Percentiles rank a stretch among this genome's conserved stretches.
Conservation (phyloP, 92 coral and sea anemone genomes). For the Zoanthus sansibaricus region DNA sequence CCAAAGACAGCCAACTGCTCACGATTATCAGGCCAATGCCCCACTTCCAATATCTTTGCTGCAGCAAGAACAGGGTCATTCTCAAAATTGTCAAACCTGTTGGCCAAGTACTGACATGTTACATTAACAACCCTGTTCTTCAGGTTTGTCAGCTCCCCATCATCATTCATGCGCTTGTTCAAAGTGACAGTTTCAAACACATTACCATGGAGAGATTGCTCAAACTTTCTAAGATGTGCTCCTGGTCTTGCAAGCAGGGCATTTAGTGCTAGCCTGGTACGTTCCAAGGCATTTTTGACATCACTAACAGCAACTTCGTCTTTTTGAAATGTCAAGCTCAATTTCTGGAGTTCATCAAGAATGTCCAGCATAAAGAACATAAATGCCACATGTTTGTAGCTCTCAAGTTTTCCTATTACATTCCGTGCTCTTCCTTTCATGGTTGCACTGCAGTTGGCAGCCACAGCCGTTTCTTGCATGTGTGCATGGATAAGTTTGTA, state of each 20-base stretch:
- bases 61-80: constrained; percentile 25
- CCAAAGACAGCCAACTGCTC: constrained; percentile 23
- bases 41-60: constrained; percentile 24
- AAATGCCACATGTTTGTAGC: constrained; percentile 36
- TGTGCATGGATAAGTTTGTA: constrained; percentile 36
- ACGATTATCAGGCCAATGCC: constrained; percentile 20
- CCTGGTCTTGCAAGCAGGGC: constrained; percentile 49
- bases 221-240: constrained; percentile 53
- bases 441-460: neutral
- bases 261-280: constrained; percentile 40
- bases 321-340: constrained; percentile 37
- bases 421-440: constrained; percentile 36
- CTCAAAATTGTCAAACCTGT: constrained; percentile 25
- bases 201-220: constrained; percentile 52
- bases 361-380: constrained; percentile 25
- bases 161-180: constrained; percentile 45
- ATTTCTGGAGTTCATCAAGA: constrained; percentile 36
- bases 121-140: constrained; percentile 55
- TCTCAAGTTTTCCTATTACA: constrained; percentile 24
- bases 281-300: constrained; percentile 36
- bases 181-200: constrained; percentile 56
- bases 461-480: neutral
- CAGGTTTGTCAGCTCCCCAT: constrained; percentile 50
- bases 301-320: constrained; percentile 25
- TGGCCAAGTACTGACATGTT: constrained; percentile 21